These are phyloP conservation scores for Grapholita molesta DNA, from an alignment of 1,140 invertebrate species.

Conservation along the genomic window DNA sequence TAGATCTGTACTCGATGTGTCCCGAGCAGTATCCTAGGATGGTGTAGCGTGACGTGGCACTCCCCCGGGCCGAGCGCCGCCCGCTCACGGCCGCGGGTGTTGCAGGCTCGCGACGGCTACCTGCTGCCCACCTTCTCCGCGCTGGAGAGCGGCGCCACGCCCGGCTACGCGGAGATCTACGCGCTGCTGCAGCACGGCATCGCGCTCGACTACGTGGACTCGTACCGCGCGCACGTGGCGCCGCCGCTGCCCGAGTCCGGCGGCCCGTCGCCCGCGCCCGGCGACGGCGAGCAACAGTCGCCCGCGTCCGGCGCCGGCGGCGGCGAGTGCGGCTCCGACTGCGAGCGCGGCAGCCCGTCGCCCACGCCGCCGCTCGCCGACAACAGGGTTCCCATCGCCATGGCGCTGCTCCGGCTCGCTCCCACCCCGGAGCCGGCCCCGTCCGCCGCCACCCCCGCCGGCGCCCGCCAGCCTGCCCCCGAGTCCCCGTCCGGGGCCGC, in stretches of 20 bases:
- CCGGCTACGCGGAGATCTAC: conserved; percentile 54
- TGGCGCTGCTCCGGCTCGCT: neutral
- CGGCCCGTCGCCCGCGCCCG: conserved; percentile 10
- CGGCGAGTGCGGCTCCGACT: neutral
- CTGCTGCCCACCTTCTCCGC: conserved; percentile 57
- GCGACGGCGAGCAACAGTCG: conserved; percentile 8
- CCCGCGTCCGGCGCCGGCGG: neutral
- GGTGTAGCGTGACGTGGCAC: neutral
- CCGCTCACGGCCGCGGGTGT: conserved; percentile 29
- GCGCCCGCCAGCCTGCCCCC: neutral
- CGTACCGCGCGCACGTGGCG: conserved; percentile 50
- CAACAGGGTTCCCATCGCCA: neutral
- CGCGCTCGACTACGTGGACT: conserved; percentile 50
- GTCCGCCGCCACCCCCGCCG: neutral
- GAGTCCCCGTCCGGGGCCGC: neutral
- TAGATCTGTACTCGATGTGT: neutral
- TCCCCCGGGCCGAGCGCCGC: neutral
- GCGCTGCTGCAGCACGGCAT: conserved; percentile 53
- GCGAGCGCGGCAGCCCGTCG: neutral
- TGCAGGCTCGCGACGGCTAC: conserved; percentile 58
- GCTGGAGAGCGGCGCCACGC: conserved; percentile 57
- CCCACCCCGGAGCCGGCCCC: neutral
- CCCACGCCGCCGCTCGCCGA: neutral
- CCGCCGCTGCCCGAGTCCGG: conserved; percentile 16
- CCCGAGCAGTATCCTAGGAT: neutral